These are phyloP conservation scores for Halcyon leucocephala DNA, from an alignment of 2,797 vertebrate species.

Conservation along the genomic window DNA sequence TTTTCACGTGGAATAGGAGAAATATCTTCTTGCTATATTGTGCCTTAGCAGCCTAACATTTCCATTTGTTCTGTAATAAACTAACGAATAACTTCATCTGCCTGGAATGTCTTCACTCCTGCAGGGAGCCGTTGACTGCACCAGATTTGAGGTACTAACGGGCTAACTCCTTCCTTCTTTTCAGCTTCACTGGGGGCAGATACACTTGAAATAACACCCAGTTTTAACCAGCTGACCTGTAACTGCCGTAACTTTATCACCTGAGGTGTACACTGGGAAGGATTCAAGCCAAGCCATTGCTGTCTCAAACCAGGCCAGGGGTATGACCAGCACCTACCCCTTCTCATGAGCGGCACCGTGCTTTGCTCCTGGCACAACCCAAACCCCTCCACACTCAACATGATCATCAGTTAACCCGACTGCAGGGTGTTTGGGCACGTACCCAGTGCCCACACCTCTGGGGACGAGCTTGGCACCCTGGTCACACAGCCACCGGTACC, in stretches of 20 bases:
- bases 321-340: neutral
- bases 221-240: neutral
- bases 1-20: neutral
- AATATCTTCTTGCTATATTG: neutral
- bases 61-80: neutral
- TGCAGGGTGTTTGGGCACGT: rapidly evolving
- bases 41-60: neutral
- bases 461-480: neutral
- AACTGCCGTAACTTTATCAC: neutral
- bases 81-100: neutral
- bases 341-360: neutral
- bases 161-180: neutral
- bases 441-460: rapidly evolving
- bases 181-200: neutral
- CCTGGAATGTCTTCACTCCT: neutral
- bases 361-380: neutral
- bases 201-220: neutral
- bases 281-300: neutral
- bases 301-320: neutral
- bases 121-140: neutral
- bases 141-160: neutral
- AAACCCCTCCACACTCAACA: neutral
- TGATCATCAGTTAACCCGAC: neutral
- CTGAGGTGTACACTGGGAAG: neutral
- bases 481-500: rapidly evolving